A percentile compares a stretch with the other conserved stretches of the same genome.
Evolutionary conservation across 2,888 invertebrate species (phyloP).

Genomic region (Osmoderma eremita): DNA sequence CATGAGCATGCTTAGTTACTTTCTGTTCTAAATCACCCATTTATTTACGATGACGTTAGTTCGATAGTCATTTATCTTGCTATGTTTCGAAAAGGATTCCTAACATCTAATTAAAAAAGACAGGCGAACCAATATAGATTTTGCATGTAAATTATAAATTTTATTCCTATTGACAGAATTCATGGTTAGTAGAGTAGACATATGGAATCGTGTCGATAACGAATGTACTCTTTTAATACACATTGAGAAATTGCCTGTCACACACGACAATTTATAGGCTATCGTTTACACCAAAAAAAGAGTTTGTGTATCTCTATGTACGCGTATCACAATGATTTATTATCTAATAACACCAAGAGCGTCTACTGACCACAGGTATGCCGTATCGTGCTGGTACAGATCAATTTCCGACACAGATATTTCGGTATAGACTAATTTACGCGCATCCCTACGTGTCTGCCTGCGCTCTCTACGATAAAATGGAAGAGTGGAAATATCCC

Average conservation of each 20-base stretch:
- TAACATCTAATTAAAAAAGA: too few relatives aligned
- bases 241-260: conserved; percentile 34
- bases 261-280: conserved; percentile 27
- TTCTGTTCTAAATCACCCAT: too few relatives aligned
- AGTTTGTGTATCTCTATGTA: conserved; percentile 7
- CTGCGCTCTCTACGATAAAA: neutral
- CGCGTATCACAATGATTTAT: conserved; percentile 26
- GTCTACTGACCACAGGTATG: conserved; percentile 21
- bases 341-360: conserved; percentile 30
- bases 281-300: conserved; percentile 18
- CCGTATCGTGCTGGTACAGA: conserved; percentile 6
- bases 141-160: too few relatives aligned
- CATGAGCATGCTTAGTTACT: too few relatives aligned
- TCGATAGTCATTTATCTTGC: too few relatives aligned
- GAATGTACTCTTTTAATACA: conserved; percentile 24
- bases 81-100: too few relatives aligned
- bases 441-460: neutral
- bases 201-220: too few relatives aligned
- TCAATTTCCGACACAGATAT: conserved; percentile 21
- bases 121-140: too few relatives aligned
- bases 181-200: too few relatives aligned
- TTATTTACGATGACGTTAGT: too few relatives aligned
- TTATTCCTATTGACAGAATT: too few relatives aligned
- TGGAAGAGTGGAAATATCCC: neutral
- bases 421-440: neutral